Base-by-base conservation (phyloP, 30 jellyfish, hydroid and myxozoan species). In the Aurelia sp. region DNA sequence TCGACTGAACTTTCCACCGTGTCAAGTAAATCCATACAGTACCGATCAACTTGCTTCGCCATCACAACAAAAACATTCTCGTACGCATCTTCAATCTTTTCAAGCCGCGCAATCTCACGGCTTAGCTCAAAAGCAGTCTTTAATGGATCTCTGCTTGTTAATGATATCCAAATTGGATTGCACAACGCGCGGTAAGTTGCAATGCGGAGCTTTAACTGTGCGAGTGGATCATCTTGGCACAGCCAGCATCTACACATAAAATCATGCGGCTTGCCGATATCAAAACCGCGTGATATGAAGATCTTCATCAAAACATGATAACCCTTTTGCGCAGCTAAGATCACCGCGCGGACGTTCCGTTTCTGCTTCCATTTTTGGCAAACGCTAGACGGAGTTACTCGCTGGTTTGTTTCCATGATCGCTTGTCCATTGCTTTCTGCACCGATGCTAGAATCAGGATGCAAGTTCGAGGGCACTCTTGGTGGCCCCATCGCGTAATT, bases 81-180 rank as follows among this genome's bases (percentile, higher is more conserved):
- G 71, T 79, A 91, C 19, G 96, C 65, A 66, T 86, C 96, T 53
- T 91, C 96, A 12, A 78, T 57, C 51, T 51, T 21, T 27, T 75
- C 84, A 18, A 85, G 84, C 40, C 73, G 84, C 22, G 50, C 67
- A 40, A 88, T 59, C 73, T 79, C 81, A 7, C 74, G 74, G 74
- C 88, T 30, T n/a, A 85, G 57, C 19, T 44, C 47, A 64, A 91
- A 91, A 13, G 90, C 84, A 19, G 96, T 76, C 44, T 63, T 35
- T 62, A 91, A 76, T 37, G 98, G 98, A 58, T 91, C 94, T 10
- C 61, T 55, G 31, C 90, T 87, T 27, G 98, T 77, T 55, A 85
- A 53, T 3, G 87, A 70, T 35, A 91, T 79, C 98, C 96, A 91
- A 17, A 91, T 79, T 1, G 98, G 98, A 59, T 91, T 86, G 41